phyloP scores from a whole-genome alignment of 2,113 vertebrate genomes.

The Tyto alba region DNA sequence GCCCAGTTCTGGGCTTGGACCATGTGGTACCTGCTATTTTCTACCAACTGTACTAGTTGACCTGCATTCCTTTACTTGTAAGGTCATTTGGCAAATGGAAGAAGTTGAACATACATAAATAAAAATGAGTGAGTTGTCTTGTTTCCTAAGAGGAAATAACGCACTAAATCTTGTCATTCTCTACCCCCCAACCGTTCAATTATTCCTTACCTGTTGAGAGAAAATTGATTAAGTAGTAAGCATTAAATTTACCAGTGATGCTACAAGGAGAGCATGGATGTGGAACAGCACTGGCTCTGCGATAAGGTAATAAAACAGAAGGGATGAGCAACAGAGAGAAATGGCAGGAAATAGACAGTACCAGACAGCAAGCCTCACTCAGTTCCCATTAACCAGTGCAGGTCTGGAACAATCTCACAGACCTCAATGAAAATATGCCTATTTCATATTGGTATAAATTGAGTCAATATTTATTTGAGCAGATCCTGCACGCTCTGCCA shows the following conservation, averaged over 20 bases:
- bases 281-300: conserved; percentile 34
- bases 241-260: conserved; percentile 64
- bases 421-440: not conserved
- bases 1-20: not conserved
- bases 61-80: not conserved
- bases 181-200: conserved; percentile 61
- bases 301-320: conserved; percentile 64
- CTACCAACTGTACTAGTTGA: not conserved
- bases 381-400: not conserved
- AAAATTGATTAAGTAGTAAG: conserved; percentile 71
- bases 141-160: conserved; percentile 46
- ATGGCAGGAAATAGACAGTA: not conserved
- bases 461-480: not conserved
- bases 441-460: not conserved
- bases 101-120: conserved; percentile 1
- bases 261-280: conserved; percentile 37
- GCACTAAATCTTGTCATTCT: conserved; percentile 54
- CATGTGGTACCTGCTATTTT: not conserved
- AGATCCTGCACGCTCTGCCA: not conserved
- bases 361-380: not conserved
- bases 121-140: not conserved
- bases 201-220: conserved; percentile 69
- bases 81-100: not conserved
- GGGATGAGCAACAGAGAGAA: not conserved
- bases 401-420: not conserved